A percentile compares a stretch with the other conserved stretches of the same genome.
Conservation (phyloP, 2,797 vertebrate genomes). For the Pangasius krempfi region DNA sequence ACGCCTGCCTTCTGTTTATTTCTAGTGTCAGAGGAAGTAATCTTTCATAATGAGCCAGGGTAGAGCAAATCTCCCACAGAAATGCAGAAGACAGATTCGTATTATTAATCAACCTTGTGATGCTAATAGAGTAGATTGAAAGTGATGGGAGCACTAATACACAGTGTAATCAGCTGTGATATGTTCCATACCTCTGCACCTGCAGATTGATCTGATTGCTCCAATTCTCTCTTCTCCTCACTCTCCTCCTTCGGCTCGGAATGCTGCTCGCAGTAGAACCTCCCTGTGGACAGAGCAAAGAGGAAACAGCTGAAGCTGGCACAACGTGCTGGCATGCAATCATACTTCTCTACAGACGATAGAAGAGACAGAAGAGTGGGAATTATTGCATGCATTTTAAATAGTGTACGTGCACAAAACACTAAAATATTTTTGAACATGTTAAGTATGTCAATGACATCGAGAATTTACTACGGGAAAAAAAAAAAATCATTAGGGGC, state of each 20-base stretch:
- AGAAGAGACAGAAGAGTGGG: not conserved
- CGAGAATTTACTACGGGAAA: not conserved
- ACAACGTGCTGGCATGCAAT: slow-evolving; percentile 24
- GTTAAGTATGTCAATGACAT: not conserved
- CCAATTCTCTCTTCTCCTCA: slow-evolving; percentile 21
- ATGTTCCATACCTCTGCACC: slow-evolving; percentile 49
- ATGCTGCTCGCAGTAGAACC: slow-evolving; percentile 79
- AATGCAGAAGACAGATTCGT: not conserved
- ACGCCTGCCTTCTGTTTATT: not conserved
- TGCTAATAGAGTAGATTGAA: not conserved
- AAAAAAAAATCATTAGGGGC: not conserved
- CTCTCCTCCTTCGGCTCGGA: slow-evolving; percentile 63
- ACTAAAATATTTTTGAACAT: no score
- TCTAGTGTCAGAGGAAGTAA: not conserved
- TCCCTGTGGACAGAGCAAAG: slow-evolving; percentile 67
- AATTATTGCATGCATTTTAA: slow-evolving; percentile 58
- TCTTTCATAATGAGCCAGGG: not conserved
- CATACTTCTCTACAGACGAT: not conserved
- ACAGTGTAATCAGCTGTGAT: slow-evolving; percentile 31
- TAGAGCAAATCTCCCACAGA: not conserved
- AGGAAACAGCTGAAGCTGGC: slow-evolving; percentile 47
- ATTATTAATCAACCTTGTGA: slow-evolving; percentile 4
- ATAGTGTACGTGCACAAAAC: slow-evolving; percentile 30
- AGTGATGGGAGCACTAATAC: slow-evolving; percentile 2
- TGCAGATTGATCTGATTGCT: slow-evolving; percentile 6